Evolutionary conservation across 1,140 invertebrate species (phyloP).

Genomic region (Pectinophora gossypiella): DNA sequence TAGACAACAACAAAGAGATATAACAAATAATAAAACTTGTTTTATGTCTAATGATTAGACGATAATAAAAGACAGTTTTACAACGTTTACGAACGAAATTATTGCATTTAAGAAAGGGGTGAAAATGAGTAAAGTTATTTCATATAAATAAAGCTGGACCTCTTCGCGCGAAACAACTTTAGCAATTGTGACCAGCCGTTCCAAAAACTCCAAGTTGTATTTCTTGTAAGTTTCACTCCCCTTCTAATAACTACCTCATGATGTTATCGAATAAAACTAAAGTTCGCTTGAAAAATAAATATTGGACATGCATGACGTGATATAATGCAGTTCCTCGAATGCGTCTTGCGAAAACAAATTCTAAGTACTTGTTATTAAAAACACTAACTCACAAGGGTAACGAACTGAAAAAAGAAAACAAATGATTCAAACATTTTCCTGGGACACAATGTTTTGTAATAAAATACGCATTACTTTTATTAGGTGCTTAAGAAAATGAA

Average conservation of each 20-base stretch:
- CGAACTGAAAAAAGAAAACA: neutral
- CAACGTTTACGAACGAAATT: too few species aligned
- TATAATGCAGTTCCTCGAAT: neutral
- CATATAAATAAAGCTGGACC: neutral
- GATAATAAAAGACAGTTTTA: too few species aligned
- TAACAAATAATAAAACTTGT: too few species aligned
- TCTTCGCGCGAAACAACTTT: neutral
- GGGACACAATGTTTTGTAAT: neutral
- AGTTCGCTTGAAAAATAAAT: too few species aligned
- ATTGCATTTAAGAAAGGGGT: neutral
- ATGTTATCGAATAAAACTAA: too few species aligned
- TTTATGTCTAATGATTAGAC: too few species aligned
- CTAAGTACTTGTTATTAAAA: neutral
- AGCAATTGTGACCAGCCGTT: neutral
- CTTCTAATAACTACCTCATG: too few species aligned
- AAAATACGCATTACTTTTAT: constrained; percentile 3
- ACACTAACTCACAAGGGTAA: neutral
- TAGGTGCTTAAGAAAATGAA: constrained; percentile 2
- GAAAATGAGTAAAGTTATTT: neutral
- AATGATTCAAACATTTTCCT: neutral
- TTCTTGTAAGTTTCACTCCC: neutral
- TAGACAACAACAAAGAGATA: too few species aligned
- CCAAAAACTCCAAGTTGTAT: neutral
- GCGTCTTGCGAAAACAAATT: neutral
- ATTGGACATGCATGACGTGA: neutral